Conservation (phyloP, 2,113 vertebrate genomes). For the Clarias magur region DNA sequence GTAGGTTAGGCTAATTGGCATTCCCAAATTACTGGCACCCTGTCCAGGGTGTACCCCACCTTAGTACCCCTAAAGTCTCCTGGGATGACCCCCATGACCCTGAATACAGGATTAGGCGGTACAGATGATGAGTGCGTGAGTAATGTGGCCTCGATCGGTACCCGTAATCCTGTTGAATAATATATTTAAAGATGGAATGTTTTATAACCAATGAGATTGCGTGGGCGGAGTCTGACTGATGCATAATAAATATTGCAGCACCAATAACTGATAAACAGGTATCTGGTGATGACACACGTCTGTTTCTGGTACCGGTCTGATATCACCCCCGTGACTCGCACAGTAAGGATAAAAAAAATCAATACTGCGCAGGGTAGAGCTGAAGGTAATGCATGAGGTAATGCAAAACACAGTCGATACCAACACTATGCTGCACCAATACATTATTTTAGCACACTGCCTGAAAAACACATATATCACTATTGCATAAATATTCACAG, state of each 20-base stretch:
- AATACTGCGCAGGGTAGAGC: not conserved
- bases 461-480: too few species aligned
- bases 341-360: constrained; percentile 7
- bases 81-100: too few species aligned
- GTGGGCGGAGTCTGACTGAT: not conserved
- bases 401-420: constrained; percentile 13
- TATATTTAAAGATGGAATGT: too few species aligned
- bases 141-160: too few species aligned
- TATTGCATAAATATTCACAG: not conserved
- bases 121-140: too few species aligned
- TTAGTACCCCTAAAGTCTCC: too few species aligned
- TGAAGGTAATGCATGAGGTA: constrained; percentile 10
- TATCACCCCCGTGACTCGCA: not conserved
- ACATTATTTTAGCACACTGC: not conserved
- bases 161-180: not conserved
- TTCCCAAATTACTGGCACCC: too few species aligned
- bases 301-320: constrained; percentile 10
- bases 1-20: too few species aligned
- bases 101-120: too few species aligned
- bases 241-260: too few species aligned
- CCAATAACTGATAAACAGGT: not conserved
- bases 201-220: not conserved
- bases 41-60: too few species aligned
- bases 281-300: not conserved
- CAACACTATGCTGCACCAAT: not conserved